These are phyloP conservation scores for Tridacna crocea DNA, from an alignment of 2,888 invertebrate genomes.

Conservation along the genomic window DNA sequence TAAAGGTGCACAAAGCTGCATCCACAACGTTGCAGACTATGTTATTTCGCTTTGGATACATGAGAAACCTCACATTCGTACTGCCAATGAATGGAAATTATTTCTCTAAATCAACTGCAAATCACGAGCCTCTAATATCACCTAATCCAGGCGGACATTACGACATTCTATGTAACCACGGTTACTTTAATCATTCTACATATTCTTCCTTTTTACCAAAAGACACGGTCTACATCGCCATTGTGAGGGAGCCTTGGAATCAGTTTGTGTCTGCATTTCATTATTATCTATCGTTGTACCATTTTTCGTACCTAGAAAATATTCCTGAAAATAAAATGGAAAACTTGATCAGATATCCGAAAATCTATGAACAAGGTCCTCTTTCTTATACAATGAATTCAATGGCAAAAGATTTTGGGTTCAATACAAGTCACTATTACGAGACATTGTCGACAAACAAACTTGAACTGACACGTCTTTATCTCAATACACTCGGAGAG, in stretches of 20 bases:
- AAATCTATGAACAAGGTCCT: constrained; percentile 4
- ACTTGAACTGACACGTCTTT: not conserved
- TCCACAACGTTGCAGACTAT: constrained; percentile 19
- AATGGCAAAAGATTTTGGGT: constrained; percentile 29
- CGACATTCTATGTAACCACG: constrained; percentile 27
- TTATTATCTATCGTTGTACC: constrained; percentile 9
- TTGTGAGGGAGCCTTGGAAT: constrained; percentile 18
- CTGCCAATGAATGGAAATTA: constrained; percentile 15
- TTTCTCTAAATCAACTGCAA: constrained; percentile 1
- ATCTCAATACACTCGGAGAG: not conserved
- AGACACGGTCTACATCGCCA: constrained; percentile 22
- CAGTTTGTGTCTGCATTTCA: constrained; percentile 18
- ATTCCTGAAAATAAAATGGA: constrained; percentile 13
- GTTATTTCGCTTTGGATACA: constrained; percentile 24
- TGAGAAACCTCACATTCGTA: constrained; percentile 9
- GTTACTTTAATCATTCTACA: constrained; percentile 23
- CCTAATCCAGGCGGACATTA: not conserved
- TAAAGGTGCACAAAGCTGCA: constrained; percentile 24
- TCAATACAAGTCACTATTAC: not conserved
- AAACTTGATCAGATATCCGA: constrained; percentile 10
- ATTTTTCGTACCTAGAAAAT: constrained; percentile 7
- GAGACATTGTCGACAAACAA: not conserved
- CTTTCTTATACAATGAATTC: constrained; percentile 26
- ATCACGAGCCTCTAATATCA: not conserved
- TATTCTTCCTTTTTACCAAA: constrained; percentile 19